Percentiles rank a stretch among this genome's conserved stretches.
phyloP scores from a whole-genome alignment of 37 sponge, comb jelly and placozoan genomes.

The Dysidea cf. avara region DNA sequence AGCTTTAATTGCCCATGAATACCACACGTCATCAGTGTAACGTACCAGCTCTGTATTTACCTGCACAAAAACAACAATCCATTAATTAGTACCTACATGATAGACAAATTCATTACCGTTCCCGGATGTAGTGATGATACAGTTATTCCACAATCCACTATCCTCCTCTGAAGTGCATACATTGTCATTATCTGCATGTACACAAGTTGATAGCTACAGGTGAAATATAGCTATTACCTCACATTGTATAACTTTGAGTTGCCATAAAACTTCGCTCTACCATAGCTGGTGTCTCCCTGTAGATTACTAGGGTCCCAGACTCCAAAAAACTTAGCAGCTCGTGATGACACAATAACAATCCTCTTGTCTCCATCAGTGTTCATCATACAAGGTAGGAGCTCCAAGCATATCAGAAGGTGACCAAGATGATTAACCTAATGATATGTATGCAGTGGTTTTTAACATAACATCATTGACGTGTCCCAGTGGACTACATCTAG shows the following conservation, averaged over 20 bases:
- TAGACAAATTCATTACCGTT: conserved; percentile 3
- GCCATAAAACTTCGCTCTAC: conserved; percentile 37
- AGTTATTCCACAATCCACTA: conserved; percentile 39
- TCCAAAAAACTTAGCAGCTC: conserved; percentile 4
- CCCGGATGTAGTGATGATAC: conserved; percentile 78
- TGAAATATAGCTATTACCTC: neutral
- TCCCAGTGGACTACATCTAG: too few species aligned
- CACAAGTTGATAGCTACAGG: neutral
- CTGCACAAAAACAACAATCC: too few species aligned
- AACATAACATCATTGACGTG: too few species aligned
- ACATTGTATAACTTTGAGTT: conserved; percentile 79
- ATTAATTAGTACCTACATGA: too few species aligned
- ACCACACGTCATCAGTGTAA: too few species aligned
- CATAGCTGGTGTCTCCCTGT: conserved; percentile 35
- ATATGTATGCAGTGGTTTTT: too few species aligned
- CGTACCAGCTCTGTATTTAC: too few species aligned
- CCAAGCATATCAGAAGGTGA: conserved; percentile 66
- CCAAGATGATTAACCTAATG: conserved; percentile 81
- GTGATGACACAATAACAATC: conserved; percentile 72
- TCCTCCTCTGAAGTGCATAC: conserved; percentile 58
- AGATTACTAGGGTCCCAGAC: conserved; percentile 41
- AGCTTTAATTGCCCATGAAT: too few species aligned
- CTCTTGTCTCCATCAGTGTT: conserved; percentile 68
- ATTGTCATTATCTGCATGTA: conserved; percentile 42
- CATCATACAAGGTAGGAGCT: conserved; percentile 65